Conservation (phyloP, 2,113 vertebrate species). For the Strigops habroptila region DNA sequence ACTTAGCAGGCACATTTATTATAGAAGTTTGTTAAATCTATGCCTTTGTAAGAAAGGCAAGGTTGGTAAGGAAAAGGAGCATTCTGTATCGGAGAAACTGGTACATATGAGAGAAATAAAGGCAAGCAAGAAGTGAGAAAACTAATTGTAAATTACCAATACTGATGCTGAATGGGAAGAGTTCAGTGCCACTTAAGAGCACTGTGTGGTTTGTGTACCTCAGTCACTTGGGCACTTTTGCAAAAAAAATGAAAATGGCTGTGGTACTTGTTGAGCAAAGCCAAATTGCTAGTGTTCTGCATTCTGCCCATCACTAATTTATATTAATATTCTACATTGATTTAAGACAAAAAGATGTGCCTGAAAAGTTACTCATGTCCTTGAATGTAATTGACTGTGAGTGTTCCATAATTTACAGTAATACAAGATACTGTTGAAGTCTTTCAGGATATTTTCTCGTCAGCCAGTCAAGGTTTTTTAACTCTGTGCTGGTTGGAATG, state of each 20-base stretch:
- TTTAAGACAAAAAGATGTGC: neutral
- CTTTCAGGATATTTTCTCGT: conserved; percentile 7
- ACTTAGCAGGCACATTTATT: neutral
- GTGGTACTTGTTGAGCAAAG: neutral
- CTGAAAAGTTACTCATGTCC: neutral
- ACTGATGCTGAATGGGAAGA: neutral
- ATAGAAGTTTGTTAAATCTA: neutral
- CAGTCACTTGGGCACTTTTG: neutral
- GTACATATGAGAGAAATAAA: neutral
- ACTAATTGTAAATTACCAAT: neutral
- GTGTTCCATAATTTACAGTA: conserved; percentile 13
- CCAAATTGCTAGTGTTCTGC: neutral
- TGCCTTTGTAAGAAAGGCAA: neutral
- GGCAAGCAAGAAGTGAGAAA: neutral
- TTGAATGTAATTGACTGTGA: conserved; percentile 20
- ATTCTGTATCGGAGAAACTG: neutral
- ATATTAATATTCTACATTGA: neutral
- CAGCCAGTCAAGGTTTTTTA: neutral
- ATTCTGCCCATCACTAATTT: neutral
- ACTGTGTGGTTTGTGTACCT: neutral
- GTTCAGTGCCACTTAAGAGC: neutral
- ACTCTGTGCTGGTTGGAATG: neutral
- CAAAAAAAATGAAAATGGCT: neutral
- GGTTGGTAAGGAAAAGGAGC: neutral
- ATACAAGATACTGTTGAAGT: neutral